phyloP scores from a whole-genome alignment of 2,888 invertebrate genomes.

The Campoplex capitator region DNA sequence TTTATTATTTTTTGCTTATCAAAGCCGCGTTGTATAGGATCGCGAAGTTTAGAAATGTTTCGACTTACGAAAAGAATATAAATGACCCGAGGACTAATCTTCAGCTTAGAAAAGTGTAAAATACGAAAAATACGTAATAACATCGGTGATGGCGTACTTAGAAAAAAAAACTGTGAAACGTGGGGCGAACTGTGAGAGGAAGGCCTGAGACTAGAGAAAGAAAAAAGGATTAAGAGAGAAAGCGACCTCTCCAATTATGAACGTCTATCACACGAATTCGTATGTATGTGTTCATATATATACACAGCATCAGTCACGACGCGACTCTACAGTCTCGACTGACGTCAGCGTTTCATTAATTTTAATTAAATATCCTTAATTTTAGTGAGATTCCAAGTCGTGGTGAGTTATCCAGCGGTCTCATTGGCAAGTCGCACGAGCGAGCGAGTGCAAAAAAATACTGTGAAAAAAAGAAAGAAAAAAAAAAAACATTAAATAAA shows the following conservation, averaged over 20 bases:
- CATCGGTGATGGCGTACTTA: slow-evolving; percentile 9
- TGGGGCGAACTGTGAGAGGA: slow-evolving; percentile 40
- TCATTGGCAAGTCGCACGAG: slow-evolving; percentile 26
- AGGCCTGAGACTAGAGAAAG: slow-evolving; percentile 26
- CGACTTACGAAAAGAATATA: background rate
- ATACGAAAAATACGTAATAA: slow-evolving; percentile 7
- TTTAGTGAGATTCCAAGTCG: slow-evolving; percentile 70
- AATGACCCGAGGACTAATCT: background rate
- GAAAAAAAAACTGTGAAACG: slow-evolving; percentile 55
- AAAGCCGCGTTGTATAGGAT: background rate
- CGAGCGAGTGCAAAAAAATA: slow-evolving; percentile 25
- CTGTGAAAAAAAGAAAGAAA: slow-evolving; percentile 6
- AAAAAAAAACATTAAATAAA: slow-evolving; percentile 50
- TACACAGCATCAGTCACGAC: slow-evolving; percentile 43
- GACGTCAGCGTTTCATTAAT: slow-evolving; percentile 80
- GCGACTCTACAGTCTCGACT: slow-evolving; percentile 65
- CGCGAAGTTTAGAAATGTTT: background rate
- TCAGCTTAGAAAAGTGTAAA: slow-evolving; percentile 27
- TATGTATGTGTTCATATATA: slow-evolving; percentile 14
- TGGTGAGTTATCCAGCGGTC: slow-evolving; percentile 55
- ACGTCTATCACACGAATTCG: slow-evolving; percentile 19
- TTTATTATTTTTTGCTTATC: background rate
- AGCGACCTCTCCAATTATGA: slow-evolving; percentile 79
- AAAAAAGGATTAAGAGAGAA: slow-evolving; percentile 42
- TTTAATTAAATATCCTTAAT: slow-evolving; percentile 82